Percentiles rank a stretch among this genome's conserved stretches.
These are phyloP conservation scores for Ashinkailepas kermadecensis DNA, from an alignment of 2,888 invertebrate genomes.

Conservation along the genomic window DNA sequence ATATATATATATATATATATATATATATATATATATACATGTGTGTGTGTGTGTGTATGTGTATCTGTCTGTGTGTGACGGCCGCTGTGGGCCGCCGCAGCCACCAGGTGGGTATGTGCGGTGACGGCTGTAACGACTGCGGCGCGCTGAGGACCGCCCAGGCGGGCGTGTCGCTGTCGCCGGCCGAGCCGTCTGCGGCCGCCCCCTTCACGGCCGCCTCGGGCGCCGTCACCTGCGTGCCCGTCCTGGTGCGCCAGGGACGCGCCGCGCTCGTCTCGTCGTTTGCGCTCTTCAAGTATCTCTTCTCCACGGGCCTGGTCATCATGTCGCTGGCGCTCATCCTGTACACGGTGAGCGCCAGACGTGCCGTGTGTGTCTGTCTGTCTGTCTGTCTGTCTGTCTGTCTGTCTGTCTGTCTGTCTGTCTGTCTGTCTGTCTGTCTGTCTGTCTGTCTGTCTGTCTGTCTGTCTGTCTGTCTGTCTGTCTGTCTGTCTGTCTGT, in stretches of 20 bases:
- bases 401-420: too few relatives aligned
- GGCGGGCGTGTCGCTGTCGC: slow-evolving; percentile 44
- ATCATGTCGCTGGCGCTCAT: slow-evolving; percentile 45
- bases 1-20: too few relatives aligned
- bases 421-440: too few relatives aligned
- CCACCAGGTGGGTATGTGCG: slow-evolving; percentile 49
- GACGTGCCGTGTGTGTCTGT: neutral
- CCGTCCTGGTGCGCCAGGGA: slow-evolving; percentile 42
- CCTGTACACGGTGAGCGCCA: slow-evolving; percentile 42
- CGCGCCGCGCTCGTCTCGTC: slow-evolving; percentile 45
- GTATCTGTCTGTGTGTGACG: neutral
- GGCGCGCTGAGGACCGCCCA: slow-evolving; percentile 45
- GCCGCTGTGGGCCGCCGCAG: slow-evolving; percentile 41
- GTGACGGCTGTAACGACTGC: slow-evolving; percentile 47
- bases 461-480: too few relatives aligned
- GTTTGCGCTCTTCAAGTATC: slow-evolving; percentile 47
- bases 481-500: too few relatives aligned
- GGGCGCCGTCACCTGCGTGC: slow-evolving; percentile 35
- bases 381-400: too few relatives aligned
- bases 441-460: too few relatives aligned
- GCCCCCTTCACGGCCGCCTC: slow-evolving; percentile 39
- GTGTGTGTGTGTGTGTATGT: too few relatives aligned
- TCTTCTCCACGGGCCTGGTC: slow-evolving; percentile 46
- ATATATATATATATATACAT: too few relatives aligned
- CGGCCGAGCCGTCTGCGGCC: slow-evolving; percentile 40